Percentiles rank a stretch among this genome's conserved stretches.
Conservation (phyloP, 2,797 vertebrate genomes). For the Myotis planiceps region DNA sequence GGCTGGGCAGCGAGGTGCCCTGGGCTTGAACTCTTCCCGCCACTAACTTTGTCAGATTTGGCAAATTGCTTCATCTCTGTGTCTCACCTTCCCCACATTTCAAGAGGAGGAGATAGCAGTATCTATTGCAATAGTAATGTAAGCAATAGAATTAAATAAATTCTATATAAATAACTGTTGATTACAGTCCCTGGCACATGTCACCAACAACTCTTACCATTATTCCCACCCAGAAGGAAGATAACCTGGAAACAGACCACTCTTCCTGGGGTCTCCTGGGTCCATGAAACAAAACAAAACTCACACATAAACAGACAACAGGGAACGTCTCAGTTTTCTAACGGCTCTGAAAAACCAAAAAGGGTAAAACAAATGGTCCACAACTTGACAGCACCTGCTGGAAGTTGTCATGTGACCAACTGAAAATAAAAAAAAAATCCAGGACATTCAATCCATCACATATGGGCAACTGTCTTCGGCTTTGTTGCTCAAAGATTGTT, state of each 20-base stretch:
- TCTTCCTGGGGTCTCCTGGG: neutral
- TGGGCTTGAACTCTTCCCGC: neutral
- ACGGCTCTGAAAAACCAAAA: neutral
- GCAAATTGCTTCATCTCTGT: neutral
- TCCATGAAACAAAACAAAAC: neutral
- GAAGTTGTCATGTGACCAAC: neutral
- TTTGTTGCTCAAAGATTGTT: neutral
- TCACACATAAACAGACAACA: neutral
- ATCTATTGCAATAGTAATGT: neutral
- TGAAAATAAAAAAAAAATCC: neutral
- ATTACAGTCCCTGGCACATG: no score
- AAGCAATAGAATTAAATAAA: neutral
- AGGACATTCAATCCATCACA: neutral
- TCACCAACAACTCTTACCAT: neutral
- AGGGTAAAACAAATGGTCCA: neutral
- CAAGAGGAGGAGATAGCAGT: neutral
- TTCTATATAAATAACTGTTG: neutral
- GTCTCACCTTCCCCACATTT: neutral
- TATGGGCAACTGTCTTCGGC: neutral
- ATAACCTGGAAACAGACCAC: neutral
- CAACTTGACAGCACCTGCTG: neutral
- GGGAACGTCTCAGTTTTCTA: neutral
- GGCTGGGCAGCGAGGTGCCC: accelerated
- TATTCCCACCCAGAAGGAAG: neutral
- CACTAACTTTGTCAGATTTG: no score